Percentiles rank a stretch among this genome's conserved stretches.
These are phyloP conservation scores for Limnephilus lunatus DNA, from an alignment of 2,888 invertebrate species.

Conservation along the genomic window DNA sequence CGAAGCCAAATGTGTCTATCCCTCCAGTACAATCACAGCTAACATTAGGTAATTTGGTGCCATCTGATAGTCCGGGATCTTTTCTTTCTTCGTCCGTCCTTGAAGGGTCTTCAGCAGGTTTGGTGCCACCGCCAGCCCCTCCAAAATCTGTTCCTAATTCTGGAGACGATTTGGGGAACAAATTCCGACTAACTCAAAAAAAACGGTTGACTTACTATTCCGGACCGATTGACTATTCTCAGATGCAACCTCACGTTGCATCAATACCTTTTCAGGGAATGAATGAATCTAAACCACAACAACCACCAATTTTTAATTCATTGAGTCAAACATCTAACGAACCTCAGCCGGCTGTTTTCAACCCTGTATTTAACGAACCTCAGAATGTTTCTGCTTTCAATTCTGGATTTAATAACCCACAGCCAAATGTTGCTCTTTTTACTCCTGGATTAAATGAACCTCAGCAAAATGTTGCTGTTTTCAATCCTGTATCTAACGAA, in stretches of 20 bases:
- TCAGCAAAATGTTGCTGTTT: conserved; percentile 6
- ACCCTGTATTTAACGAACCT: not conserved
- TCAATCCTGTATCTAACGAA: not conserved
- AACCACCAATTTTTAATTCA: not conserved
- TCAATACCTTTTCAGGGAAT: not conserved
- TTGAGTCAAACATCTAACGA: not conserved
- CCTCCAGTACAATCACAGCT: not conserved
- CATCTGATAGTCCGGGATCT: not conserved
- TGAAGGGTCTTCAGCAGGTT: not conserved
- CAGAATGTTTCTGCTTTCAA: not conserved
- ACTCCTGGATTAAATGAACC: not conserved
- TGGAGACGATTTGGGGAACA: conserved; percentile 41
- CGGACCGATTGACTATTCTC: conserved; percentile 72
- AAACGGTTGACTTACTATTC: conserved; percentile 75
- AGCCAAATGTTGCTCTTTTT: too few species aligned
- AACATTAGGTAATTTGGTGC: not conserved
- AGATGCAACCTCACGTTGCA: not conserved
- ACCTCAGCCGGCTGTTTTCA: not conserved
- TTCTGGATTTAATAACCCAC: not conserved
- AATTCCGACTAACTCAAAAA: conserved; percentile 68
- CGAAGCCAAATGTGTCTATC: not conserved
- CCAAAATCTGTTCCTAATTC: conserved; percentile 8
- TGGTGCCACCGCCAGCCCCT: conserved; percentile 22
- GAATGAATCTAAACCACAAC: not conserved
- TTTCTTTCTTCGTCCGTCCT: not conserved